phyloP scores from a whole-genome alignment of 1,140 invertebrate species.

The Ostrea edulis region DNA sequence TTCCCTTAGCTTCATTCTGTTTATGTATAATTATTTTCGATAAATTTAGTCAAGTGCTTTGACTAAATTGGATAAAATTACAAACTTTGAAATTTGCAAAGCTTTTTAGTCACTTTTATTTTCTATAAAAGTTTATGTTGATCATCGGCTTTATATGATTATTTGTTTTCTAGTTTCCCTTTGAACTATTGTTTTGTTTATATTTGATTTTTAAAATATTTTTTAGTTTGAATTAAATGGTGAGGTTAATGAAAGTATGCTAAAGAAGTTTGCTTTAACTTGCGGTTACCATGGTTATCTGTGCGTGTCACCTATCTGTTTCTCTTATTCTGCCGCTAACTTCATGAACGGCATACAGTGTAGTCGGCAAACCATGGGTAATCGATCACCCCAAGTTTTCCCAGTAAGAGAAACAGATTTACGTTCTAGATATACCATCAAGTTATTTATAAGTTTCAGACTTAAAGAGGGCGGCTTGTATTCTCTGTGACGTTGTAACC shows the following conservation, averaged over 20 bases:
- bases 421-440: too few relatives aligned
- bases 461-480: not conserved
- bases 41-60: too few relatives aligned
- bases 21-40: not conserved
- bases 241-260: too few relatives aligned
- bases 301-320: too few relatives aligned
- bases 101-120: not conserved
- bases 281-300: too few relatives aligned
- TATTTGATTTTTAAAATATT: too few relatives aligned
- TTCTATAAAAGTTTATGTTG: not conserved
- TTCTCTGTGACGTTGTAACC: slow-evolving; percentile 15
- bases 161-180: too few relatives aligned
- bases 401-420: not conserved
- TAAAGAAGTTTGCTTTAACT: too few relatives aligned
- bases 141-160: not conserved
- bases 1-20: slow-evolving; percentile 21
- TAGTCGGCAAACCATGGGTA: not conserved
- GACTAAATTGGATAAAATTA: not conserved
- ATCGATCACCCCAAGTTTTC: not conserved
- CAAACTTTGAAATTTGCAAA: not conserved
- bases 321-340: too few relatives aligned
- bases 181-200: too few relatives aligned
- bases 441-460: not conserved
- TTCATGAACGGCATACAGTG: too few relatives aligned
- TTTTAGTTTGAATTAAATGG: too few relatives aligned